Base-by-base conservation (phyloP, 2,888 invertebrate genomes). In the Odontocerum albicorne region DNA sequence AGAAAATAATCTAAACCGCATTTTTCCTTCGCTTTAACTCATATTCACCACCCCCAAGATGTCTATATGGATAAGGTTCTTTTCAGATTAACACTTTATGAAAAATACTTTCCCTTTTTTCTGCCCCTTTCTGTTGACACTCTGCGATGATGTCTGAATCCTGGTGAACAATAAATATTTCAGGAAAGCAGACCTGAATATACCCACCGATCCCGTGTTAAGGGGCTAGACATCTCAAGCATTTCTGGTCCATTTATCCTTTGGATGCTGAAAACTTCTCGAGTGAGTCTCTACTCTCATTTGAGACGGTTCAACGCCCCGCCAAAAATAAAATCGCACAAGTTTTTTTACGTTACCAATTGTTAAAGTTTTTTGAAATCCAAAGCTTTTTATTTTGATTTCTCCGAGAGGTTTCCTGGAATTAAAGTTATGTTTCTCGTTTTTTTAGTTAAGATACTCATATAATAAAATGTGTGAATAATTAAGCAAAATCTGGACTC, bases 181-280 rank as follows among this genome's bases (percentile, higher is more conserved):
- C n/a, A n/a, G n/a, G n/a, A n/a, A n/a, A n/a, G n/a, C 15, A 49
- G 32, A 32, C 15, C 32, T 27, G 42, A 55, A 49, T 55, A 45
- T 55, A n/a, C n/a, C n/a, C n/a, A 36, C 49, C 20, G 49, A 36
- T 47, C 35, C 46, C 49, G 39, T 40, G 16, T 39, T 43, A 32
- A 50, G 45, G 35, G 35, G 27, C 51, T 16, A 54, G 50, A 54
- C 54, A 32, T 45, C 52, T 59, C 50, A 22, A 59, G 51, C 31
- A 22, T 43, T 59, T 59, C 55, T 55, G 33, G 51, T 55, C 55
- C 55, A 58, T 58, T 58, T 54, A 57, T 57, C 44, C 57, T 57
- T 39, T 49, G 13, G 52, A 45, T 39, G 44, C 45, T 45, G 45
- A 22, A 17, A 15, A 39, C 31, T 19, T 35, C 17, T 46, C 20